Evolutionary conservation across 2,888 invertebrate species (phyloP).

Genomic region (Drosophila monieri): DNA sequence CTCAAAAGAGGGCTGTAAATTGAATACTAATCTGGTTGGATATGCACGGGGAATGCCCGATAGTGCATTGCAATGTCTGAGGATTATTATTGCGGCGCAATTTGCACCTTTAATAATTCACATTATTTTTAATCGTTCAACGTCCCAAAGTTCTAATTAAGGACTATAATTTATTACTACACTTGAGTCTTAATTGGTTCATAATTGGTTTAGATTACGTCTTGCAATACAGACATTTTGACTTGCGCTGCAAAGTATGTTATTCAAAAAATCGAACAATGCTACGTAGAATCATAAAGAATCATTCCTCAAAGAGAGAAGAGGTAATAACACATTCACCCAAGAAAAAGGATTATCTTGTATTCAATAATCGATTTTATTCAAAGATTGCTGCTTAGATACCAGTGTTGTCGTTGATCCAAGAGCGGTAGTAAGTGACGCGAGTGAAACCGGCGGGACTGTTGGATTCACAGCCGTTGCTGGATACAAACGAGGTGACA

Average conservation of each 20-base stretch:
- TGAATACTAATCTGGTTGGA: neutral
- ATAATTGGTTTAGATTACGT: neutral
- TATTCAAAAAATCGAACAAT: neutral
- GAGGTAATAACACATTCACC: too few relatives aligned
- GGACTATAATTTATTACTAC: constrained; percentile 1
- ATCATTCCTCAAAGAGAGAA: too few relatives aligned
- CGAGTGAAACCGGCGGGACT: constrained; percentile 62
- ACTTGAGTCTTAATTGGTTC: neutral
- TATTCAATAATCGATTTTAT: constrained; percentile 30
- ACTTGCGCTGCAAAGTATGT: constrained; percentile 1
- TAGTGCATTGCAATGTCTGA: neutral
- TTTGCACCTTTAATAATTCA: neutral
- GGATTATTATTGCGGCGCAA: neutral
- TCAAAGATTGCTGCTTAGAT: constrained; percentile 43
- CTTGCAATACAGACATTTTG: neutral
- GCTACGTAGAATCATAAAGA: too few relatives aligned
- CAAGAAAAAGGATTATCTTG: too few relatives aligned
- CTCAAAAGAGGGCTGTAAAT: constrained; percentile 1
- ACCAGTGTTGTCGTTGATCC: constrained; percentile 70
- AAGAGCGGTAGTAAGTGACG: constrained; percentile 66
- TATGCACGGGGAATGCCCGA: neutral
- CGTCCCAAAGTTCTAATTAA: neutral
- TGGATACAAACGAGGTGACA: constrained; percentile 63
- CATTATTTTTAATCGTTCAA: neutral
- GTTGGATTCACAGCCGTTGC: constrained; percentile 52